Percentiles rank a stretch among this genome's conserved stretches.
Conservation (phyloP, 1,140 invertebrate genomes). For the Asbolus verrucosus region DNA sequence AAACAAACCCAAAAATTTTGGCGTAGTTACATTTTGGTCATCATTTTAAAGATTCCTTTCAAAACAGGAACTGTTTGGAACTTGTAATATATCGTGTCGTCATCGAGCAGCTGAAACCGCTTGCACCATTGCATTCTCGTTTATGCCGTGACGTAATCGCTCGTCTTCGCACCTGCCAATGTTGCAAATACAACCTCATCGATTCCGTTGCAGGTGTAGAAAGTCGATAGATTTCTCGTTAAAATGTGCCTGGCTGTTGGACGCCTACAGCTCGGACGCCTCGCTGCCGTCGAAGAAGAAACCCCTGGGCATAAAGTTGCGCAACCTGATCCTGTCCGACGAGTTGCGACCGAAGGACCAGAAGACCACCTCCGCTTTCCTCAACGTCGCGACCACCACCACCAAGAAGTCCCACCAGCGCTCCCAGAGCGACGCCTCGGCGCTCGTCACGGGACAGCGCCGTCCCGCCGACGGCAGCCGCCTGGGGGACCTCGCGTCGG, state of each 20-base stretch:
- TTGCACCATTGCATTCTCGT: too few species aligned
- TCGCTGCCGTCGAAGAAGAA: slow-evolving; percentile 79
- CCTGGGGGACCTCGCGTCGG: slow-evolving; percentile 92
- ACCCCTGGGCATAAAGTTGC: slow-evolving; percentile 87
- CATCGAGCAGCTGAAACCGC: too few species aligned
- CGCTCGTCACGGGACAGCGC: slow-evolving; percentile 69
- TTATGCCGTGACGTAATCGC: too few species aligned
- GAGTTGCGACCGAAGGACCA: slow-evolving; percentile 76
- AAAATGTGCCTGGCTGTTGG: slow-evolving; percentile 94
- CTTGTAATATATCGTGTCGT: too few species aligned
- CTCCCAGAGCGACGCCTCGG: slow-evolving; percentile 55
- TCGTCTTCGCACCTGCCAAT: too few species aligned
- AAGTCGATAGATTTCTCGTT: slow-evolving; percentile 95
- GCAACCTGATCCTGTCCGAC: slow-evolving; percentile 89
- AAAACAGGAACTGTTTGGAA: too few species aligned
- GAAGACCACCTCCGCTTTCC: slow-evolving; percentile 51
- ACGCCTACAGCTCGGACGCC: slow-evolving; percentile 90
- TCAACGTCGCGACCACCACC: slow-evolving; percentile 61
- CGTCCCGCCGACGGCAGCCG: slow-evolving; percentile 70
- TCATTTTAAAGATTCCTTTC: too few species aligned
- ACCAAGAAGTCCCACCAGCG: slow-evolving; percentile 64
- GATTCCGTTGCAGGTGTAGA: slow-evolving; percentile 79
- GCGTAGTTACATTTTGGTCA: too few species aligned
- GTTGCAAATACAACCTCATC: not conserved
- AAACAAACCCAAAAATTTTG: too few species aligned